Base-by-base conservation (phyloP, 1,140 invertebrate genomes). In the Diachasmimorpha longicaudata region DNA sequence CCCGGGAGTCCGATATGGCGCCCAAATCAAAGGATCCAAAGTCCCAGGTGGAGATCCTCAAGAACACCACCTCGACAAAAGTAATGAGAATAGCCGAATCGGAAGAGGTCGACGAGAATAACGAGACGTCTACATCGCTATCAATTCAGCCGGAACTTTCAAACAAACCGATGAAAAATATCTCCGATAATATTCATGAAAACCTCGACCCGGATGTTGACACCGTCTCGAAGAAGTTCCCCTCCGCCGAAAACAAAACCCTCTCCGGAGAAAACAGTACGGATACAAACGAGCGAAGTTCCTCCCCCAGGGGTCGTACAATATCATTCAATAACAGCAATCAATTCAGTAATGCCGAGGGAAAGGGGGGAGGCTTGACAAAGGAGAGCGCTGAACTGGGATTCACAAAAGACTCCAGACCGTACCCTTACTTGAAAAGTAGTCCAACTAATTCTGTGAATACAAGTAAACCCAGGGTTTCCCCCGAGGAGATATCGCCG, bases 11-110 rank as follows among this genome's bases (percentile, higher is more conserved):
- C 11, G 39, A 31, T 13, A 75, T 75, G 11, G 31, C 74, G 1
- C 13, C 31, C 16, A 74, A 68, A 63, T 5, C 19, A 31, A 58
- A 75, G 19, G 69, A 55, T 5, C 84, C 83, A 3, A 87, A 87
- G 19, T 70, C 80, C 21, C 83, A 87, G 16, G 83, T 86, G n/a
- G 86, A 87, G 63, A 79, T 84, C 6, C 73, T 84, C 8, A 72
- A 74, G 6, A 79, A 83, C 14, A 78, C 79, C 39, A 85, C 80
- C 14, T 70, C 78, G 4, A 42, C 77, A 0, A 71, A 80, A 6
- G 36, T 80, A 36, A 42, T 80, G 36, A 81, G 77, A 25, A 79
- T 87, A 39, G 73, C 81, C 13, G 77, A 23, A 0, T 23, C n/a
- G 3, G 3, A 73, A 58, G 71, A 76, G 31, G 31, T 31, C 31